Evolutionary conservation across 2,797 vertebrate genomes (phyloP).

Genomic region (Clangula hyemalis): DNA sequence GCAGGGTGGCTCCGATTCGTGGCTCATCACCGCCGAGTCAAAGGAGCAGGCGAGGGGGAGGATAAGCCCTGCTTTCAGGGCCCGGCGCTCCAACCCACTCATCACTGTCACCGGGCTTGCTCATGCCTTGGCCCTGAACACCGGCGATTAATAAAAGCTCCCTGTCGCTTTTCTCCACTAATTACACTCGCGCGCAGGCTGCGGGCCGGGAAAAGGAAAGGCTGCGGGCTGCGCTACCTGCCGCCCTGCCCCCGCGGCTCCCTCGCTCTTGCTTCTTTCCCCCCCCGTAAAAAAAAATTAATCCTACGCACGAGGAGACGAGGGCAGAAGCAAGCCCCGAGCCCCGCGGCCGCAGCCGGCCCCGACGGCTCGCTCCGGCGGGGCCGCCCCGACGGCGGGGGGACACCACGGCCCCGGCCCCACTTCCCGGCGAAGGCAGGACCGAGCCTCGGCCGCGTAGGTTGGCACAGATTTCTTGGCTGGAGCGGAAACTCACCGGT

Average conservation of each 20-base stretch:
- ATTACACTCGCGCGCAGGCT: not conserved
- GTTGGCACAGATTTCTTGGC: not conserved
- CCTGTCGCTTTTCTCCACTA: conserved; percentile 22
- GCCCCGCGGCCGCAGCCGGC: not conserved
- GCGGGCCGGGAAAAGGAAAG: not conserved
- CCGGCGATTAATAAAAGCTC: conserved; percentile 62
- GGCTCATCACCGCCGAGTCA: conserved; percentile 73
- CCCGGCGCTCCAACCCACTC: conserved; percentile 70
- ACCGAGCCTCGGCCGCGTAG: not conserved
- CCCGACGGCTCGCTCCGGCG: not conserved
- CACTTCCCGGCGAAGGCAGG: not conserved
- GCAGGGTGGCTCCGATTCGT: conserved; percentile 75
- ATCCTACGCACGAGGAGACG: not conserved
- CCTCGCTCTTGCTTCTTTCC: not conserved
- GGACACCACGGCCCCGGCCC: not conserved
- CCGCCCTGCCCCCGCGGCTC: no score
- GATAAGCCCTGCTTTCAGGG: conserved; percentile 74
- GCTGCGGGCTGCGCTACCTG: not conserved
- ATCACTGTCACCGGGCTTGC: conserved; percentile 55
- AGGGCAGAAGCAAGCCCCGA: not conserved
- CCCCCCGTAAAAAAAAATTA: not conserved
- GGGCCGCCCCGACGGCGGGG: not conserved
- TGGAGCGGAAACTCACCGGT: conserved; percentile 45
- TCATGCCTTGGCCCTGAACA: conserved; percentile 51
- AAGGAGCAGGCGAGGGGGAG: conserved; percentile 33